Conservation (phyloP, 2,888 invertebrate genomes). For the Pimpla rufipes region DNA sequence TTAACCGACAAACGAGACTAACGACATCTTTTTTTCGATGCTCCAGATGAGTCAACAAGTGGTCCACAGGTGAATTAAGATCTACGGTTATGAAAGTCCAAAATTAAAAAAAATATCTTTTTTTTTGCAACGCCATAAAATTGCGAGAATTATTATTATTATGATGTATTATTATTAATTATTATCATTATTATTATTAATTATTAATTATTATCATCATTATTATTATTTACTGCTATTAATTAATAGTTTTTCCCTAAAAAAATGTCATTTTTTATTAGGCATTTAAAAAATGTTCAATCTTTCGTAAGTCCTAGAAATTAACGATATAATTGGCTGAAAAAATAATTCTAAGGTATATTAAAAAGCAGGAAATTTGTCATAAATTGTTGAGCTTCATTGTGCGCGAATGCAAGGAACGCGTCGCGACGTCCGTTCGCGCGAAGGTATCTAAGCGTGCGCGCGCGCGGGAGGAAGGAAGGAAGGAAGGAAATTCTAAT, state of each 20-base stretch:
- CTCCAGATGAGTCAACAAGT: constrained; percentile 33
- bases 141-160: too few species aligned
- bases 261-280: not conserved
- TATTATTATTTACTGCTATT: too few species aligned
- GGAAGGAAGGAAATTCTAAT: constrained; percentile 79
- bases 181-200: too few species aligned
- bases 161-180: too few species aligned
- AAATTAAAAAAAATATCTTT: too few species aligned
- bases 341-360: not conserved
- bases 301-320: not conserved
- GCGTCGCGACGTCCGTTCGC: constrained; percentile 24
- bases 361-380: not conserved
- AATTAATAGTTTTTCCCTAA: not conserved
- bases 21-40: not conserved
- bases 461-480: constrained; percentile 72
- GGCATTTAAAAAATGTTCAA: not conserved
- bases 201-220: too few species aligned
- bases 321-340: too few species aligned
- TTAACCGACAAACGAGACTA: constrained; percentile 10
- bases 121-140: too few species aligned
- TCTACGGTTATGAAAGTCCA: too few species aligned
- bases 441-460: constrained; percentile 74
- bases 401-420: constrained; percentile 28
- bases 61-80: not conserved
- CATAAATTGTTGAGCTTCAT: not conserved